Conservation (phyloP, 2,113 vertebrate species). For the Trogon surrucura region DNA sequence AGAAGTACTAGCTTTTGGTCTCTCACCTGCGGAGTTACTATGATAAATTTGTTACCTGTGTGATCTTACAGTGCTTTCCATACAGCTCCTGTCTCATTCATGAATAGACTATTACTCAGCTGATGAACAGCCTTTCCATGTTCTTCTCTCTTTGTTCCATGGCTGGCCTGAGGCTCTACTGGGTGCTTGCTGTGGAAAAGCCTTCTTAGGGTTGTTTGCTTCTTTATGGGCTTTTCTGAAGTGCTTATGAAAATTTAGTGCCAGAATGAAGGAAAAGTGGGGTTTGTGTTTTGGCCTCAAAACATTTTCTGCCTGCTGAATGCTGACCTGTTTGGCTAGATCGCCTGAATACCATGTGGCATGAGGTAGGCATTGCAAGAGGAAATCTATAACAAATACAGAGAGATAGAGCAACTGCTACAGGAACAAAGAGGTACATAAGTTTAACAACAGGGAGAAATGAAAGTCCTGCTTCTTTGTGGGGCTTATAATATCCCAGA, state of each 20-base stretch:
- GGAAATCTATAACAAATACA: neutral
- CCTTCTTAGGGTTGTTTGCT: neutral
- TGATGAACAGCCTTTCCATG: neutral
- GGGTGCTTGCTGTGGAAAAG: neutral
- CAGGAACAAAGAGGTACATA: neutral
- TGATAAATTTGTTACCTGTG: neutral
- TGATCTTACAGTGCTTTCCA: neutral
- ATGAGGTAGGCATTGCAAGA: neutral
- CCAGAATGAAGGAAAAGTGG: fast-evolving
- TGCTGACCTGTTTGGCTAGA: neutral
- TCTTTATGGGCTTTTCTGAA: neutral
- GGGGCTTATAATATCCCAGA: neutral
- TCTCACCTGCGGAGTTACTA: neutral
- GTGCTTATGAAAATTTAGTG: neutral
- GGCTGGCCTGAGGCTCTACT: neutral
- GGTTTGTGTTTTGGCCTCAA: neutral
- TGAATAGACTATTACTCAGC: neutral
- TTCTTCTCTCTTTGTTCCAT: neutral
- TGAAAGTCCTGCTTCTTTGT: neutral
- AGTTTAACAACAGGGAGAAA: neutral
- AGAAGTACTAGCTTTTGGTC: neutral
- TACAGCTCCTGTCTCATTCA: fast-evolving
- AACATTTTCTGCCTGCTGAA: neutral
- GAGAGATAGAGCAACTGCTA: neutral
- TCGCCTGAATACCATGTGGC: neutral